Conservation (phyloP, 2,888 invertebrate genomes). For the Toxonevra muliebris region DNA sequence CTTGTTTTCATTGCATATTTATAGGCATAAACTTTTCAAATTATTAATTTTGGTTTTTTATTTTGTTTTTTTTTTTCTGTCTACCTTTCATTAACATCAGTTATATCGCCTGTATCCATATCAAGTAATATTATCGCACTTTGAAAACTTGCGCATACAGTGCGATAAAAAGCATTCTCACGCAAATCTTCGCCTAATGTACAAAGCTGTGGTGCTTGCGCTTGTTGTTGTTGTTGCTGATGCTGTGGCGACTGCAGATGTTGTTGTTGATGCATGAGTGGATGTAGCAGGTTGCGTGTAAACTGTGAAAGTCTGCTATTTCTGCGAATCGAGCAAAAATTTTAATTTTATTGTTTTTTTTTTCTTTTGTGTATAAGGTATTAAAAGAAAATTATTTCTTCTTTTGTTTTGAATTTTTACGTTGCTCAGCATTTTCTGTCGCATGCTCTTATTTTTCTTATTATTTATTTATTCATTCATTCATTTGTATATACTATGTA, state of each 20-base stretch:
- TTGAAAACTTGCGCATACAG: constrained; percentile 47
- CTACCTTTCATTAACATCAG: constrained; percentile 41
- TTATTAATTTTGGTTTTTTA: too few relatives aligned
- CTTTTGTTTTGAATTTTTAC: too few relatives aligned
- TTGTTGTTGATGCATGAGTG: constrained; percentile 4
- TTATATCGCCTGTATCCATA: constrained; percentile 38
- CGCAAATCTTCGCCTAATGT: constrained; percentile 25
- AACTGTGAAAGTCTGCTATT: constrained; percentile 1
- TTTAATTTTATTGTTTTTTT: too few relatives aligned
- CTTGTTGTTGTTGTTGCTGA: constrained; percentile 26
- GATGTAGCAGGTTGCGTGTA: background rate
- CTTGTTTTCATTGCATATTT: too few relatives aligned
- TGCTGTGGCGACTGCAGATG: constrained; percentile 21
- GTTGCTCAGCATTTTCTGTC: too few relatives aligned
- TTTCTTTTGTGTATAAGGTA: too few relatives aligned
- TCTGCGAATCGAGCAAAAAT: background rate
- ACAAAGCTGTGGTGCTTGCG: constrained; percentile 8
- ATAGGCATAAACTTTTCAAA: too few relatives aligned
- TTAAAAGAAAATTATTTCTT: too few relatives aligned
- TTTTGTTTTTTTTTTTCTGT: too few relatives aligned
- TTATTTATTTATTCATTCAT: background rate
- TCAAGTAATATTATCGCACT: constrained; percentile 55
- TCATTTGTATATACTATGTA: background rate
- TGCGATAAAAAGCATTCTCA: constrained; percentile 39
- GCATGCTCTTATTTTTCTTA: too few relatives aligned